A percentile compares a stretch with the other conserved stretches of the same genome.
Evolutionary conservation across 1,140 invertebrate genomes (phyloP).

Genomic region (Calosoma granatense): DNA sequence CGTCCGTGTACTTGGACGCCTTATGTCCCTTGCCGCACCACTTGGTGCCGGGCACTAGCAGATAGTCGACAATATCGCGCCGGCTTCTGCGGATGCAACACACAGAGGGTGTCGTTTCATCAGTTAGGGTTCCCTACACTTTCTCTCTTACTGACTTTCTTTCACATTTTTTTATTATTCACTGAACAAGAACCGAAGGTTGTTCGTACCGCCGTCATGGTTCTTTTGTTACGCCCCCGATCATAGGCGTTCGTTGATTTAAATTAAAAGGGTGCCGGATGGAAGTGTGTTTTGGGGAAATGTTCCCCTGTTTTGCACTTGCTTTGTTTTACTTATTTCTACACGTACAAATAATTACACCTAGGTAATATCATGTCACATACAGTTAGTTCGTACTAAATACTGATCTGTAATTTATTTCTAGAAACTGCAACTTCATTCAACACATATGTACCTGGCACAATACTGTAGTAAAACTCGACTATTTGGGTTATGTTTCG

Average conservation of each 20-base stretch:
- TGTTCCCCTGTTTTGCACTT: too few species aligned
- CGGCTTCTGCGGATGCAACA: constrained; percentile 37
- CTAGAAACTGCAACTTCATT: too few species aligned
- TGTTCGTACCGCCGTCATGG: not conserved
- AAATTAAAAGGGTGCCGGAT: constrained; percentile 3
- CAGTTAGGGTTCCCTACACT: constrained; percentile 3
- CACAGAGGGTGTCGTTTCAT: not conserved
- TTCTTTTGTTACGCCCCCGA: constrained; percentile 14
- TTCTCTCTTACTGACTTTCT: constrained; percentile 5
- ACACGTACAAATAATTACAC: too few species aligned
- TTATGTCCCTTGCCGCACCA: constrained; percentile 79
- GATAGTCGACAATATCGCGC: constrained; percentile 46
- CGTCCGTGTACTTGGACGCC: constrained; percentile 60
- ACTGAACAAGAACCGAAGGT: not conserved
- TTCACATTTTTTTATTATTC: constrained; percentile 12
- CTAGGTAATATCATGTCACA: too few species aligned
- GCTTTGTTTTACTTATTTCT: too few species aligned
- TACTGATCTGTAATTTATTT: too few species aligned
- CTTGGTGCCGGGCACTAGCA: constrained; percentile 70
- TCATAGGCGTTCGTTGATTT: constrained; percentile 15
- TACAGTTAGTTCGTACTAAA: too few species aligned
- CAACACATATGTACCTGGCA: too few species aligned
- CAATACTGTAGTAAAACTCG: too few species aligned
- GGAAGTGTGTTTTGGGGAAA: too few species aligned
- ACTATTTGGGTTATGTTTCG: too few species aligned